These are phyloP conservation scores for Porites rus DNA, from an alignment of 92 coral and sea anemone genomes.

Conservation along the genomic window DNA sequence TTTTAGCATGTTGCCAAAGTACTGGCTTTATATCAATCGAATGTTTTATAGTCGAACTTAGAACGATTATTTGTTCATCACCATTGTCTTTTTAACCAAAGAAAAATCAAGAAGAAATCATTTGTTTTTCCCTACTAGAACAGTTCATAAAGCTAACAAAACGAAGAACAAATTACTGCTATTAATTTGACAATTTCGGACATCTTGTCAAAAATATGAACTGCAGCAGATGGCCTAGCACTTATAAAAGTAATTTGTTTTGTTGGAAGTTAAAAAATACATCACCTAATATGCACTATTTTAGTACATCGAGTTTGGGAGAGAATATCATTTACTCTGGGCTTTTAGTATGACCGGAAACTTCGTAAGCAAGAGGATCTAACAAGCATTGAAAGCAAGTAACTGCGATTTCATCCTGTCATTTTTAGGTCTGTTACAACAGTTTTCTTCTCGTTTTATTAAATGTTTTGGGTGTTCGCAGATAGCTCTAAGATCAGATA, in stretches of 20 bases:
- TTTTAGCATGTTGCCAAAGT: background rate
- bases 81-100: background rate
- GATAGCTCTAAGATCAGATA: slow-evolving; percentile 3
- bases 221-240: slow-evolving; percentile 12
- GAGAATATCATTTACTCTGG: background rate
- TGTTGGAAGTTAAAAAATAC: background rate
- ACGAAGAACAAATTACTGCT: background rate
- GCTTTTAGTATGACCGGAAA: background rate
- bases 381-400: too few species aligned
- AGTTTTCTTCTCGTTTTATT: background rate
- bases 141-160: slow-evolving; percentile 2
- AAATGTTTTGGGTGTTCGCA: background rate
- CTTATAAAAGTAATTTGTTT: slow-evolving; percentile 5
- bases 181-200: slow-evolving; percentile 34
- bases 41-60: background rate
- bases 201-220: slow-evolving; percentile 16
- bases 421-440: background rate
- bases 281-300: background rate
- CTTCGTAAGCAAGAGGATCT: too few species aligned
- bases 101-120: background rate
- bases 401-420: too few species aligned
- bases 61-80: background rate
- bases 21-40: background rate
- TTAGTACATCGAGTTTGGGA: slow-evolving; percentile 1
- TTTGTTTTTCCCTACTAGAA: background rate